These are phyloP conservation scores for Adoxophyes honmai DNA, from an alignment of 1,140 invertebrate species.

Conservation along the genomic window DNA sequence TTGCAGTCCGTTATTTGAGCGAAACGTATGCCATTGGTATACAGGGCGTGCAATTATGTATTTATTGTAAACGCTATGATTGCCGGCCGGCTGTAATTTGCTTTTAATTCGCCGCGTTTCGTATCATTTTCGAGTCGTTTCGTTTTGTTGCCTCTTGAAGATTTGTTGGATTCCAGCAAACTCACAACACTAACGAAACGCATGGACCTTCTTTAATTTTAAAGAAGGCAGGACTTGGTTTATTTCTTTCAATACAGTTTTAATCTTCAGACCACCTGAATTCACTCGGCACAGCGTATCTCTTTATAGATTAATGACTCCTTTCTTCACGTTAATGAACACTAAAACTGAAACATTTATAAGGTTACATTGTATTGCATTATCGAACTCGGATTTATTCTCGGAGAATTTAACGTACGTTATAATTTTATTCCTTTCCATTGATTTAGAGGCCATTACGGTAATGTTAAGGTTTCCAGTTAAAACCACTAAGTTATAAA, in stretches of 20 bases:
- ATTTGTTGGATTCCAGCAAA: constrained; percentile 40
- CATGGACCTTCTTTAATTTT: no score
- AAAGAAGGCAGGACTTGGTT: no score
- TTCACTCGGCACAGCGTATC: background rate
- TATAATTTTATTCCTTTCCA: constrained; percentile 53
- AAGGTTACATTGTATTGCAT: constrained; percentile 39
- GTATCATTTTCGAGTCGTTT: constrained; percentile 73
- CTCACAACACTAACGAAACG: background rate
- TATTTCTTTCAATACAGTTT: no score
- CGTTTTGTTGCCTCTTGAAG: constrained; percentile 45
- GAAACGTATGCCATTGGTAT: constrained; percentile 71
- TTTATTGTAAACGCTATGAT: constrained; percentile 75
- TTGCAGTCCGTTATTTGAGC: constrained; percentile 61
- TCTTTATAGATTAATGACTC: background rate
- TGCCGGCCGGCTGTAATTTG: constrained; percentile 70
- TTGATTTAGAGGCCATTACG: constrained; percentile 55
- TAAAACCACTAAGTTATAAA: constrained; percentile 47
- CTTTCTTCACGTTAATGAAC: constrained; percentile 8
- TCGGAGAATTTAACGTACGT: constrained; percentile 39
- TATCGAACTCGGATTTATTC: constrained; percentile 42
- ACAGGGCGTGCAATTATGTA: constrained; percentile 73
- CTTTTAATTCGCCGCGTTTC: constrained; percentile 73
- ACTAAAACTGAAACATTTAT: background rate
- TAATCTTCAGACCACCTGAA: background rate
- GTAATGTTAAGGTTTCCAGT: constrained; percentile 43